Conservation (phyloP, 2,888 invertebrate species). For the Acanthosoma haemorrhoidale region DNA sequence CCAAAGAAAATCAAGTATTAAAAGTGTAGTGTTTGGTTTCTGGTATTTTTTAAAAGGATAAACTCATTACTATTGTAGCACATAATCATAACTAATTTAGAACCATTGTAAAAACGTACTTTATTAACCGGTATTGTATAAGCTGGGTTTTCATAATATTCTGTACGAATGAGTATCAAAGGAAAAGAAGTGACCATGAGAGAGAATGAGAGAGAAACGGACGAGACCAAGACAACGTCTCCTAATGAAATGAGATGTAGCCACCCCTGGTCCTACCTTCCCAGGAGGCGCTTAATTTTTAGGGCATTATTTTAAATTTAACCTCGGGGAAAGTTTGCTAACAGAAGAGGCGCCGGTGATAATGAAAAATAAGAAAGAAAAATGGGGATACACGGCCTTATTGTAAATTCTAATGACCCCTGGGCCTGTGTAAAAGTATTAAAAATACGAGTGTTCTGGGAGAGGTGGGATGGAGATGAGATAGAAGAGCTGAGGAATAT, state of each 20-base stretch:
- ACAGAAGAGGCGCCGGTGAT: conserved; percentile 9
- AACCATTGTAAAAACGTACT: no score
- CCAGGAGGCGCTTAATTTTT: conserved; percentile 38
- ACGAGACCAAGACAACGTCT: conserved; percentile 23
- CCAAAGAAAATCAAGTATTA: no score
- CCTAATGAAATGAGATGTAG: conserved; percentile 35
- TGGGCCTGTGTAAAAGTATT: conserved; percentile 36
- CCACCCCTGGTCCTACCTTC: neutral
- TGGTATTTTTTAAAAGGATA: no score
- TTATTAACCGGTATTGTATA: no score
- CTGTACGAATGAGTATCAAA: no score
- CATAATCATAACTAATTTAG: no score
- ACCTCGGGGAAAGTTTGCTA: conserved; percentile 22
- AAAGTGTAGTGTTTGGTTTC: no score
- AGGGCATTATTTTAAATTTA: conserved; percentile 40
- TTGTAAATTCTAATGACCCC: conserved; percentile 39
- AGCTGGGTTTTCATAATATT: no score
- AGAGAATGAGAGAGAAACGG: conserved; percentile 17
- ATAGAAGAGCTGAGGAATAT: conserved; percentile 11
- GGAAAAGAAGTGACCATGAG: no score
- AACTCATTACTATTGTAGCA: no score
- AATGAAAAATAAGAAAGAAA: conserved; percentile 39
- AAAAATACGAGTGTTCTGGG: conserved; percentile 32
- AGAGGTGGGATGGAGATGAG: neutral
- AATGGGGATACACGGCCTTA: conserved; percentile 37